Percentiles rank a stretch among this genome's conserved stretches.
phyloP scores from a whole-genome alignment of 2,797 vertebrate species.

The Enteromius unitaeniatus region DNA sequence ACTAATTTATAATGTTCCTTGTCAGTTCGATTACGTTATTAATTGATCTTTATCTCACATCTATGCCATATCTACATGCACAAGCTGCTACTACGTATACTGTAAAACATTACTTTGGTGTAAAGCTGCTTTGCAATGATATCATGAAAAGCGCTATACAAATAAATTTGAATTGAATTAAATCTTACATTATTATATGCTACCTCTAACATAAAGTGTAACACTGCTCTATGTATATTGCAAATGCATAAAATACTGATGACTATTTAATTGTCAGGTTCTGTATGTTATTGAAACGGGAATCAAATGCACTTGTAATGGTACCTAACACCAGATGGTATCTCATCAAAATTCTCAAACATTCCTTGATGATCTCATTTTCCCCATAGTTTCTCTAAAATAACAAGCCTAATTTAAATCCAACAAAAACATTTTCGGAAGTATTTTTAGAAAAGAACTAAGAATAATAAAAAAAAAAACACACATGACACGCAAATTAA shows the following conservation, averaged over 20 bases:
- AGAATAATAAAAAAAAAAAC: neutral
- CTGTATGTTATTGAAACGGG: neutral
- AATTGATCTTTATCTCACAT: too few relatives aligned
- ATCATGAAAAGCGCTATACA: too few relatives aligned
- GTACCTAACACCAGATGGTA: slow-evolving; percentile 10
- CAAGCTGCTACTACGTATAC: too few relatives aligned
- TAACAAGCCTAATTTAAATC: neutral
- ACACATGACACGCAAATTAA: neutral
- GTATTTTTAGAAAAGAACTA: neutral
- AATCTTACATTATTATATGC: neutral
- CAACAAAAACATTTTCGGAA: neutral
- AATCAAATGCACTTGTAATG: slow-evolving; percentile 5
- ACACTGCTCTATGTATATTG: neutral
- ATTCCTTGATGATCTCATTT: neutral
- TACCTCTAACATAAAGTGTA: neutral
- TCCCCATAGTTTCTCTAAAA: neutral
- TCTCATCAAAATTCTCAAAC: neutral
- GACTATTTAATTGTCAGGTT: neutral
- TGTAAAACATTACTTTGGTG: too few relatives aligned
- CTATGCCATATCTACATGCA: too few relatives aligned
- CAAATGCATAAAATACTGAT: neutral
- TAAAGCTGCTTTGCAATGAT: too few relatives aligned
- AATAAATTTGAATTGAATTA: too few relatives aligned
- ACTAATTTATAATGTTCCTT: too few relatives aligned
- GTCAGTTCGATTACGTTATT: too few relatives aligned